phyloP scores from a whole-genome alignment of 2,888 invertebrate species.

The Drosophila anomelani region DNA sequence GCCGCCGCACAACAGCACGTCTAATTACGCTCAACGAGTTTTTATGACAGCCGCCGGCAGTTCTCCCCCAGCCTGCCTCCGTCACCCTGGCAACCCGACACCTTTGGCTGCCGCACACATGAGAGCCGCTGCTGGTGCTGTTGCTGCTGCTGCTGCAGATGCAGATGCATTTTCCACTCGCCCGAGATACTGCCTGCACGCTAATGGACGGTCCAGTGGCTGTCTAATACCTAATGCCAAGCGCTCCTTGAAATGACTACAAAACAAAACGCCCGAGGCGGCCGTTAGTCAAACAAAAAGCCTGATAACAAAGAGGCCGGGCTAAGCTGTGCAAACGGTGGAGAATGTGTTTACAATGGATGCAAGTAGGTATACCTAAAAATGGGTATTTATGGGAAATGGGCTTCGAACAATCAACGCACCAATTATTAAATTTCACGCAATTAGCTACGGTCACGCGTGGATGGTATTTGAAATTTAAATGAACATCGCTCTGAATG shows the following conservation, averaged over 20 bases:
- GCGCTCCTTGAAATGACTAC: conserved; percentile 42
- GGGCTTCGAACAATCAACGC: conserved; percentile 6
- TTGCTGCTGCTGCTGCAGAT: conserved; percentile 13
- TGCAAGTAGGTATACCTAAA: conserved; percentile 9
- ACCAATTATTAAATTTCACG: conserved; percentile 32
- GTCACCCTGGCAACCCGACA: conserved; percentile 59
- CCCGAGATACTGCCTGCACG: conserved; percentile 18
- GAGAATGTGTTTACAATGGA: conserved; percentile 16
- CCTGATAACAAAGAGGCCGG: conserved; percentile 14
- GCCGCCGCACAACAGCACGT: conserved; percentile 50
- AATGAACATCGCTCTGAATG: conserved; percentile 3
- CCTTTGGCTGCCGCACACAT: conserved; percentile 49
- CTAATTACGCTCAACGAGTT: conserved; percentile 70
- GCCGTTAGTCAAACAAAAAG: conserved; percentile 37
- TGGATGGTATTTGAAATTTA: conserved; percentile 11
- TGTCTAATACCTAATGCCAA: conserved; percentile 48
- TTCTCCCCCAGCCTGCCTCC: conserved; percentile 13
- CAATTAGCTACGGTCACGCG: conserved; percentile 27
- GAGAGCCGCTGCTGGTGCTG: not conserved
- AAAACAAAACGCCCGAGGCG: conserved; percentile 33
- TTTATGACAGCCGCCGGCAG: conserved; percentile 54
- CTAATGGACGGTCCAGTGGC: conserved; percentile 71
- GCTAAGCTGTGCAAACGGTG: not conserved
- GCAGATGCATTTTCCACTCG: conserved; percentile 27
- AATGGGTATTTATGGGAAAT: conserved; percentile 6